Base-by-base conservation (phyloP, 2,797 vertebrate genomes). In the Myotis daubentonii region DNA sequence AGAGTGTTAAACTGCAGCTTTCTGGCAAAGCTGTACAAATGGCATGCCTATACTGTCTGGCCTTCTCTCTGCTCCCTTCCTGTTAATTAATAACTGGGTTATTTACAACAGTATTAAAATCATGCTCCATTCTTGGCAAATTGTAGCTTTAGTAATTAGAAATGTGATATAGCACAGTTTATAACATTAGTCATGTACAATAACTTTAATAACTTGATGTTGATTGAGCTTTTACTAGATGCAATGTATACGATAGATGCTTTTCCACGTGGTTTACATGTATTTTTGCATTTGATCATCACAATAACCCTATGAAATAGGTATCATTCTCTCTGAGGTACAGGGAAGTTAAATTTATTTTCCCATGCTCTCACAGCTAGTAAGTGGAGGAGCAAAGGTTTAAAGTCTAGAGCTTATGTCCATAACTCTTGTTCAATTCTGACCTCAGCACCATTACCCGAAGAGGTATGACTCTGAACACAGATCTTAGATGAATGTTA, bases 401-500 rank as follows among this genome's bases (percentile, higher is more conserved):
- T 89, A 91, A 78, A 36, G 47, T 89, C 20, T 55, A 89, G 68
- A 91, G 71, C 47, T 83, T 78, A 84, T 28, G 10, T 76, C 33
- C 65, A 60, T 76, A 87, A 82, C 25, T 94, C 66, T 89, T 74
- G 11, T 65, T 86, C 49, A 91, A 6, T 88, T 91, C 62, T 87
- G 49, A 72, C 47, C 53, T 96, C 84, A 71, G 81, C 91, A 65
- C n/a, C 66, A 81, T 87, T 60, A 86, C 55, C 30, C 86, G 88
- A 85, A 47, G 47, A 84, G 30, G 17, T 75, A 57, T 22, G 9
- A 75, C 17, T 89, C 81, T 96, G 95, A 87, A 93, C 89, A 66
- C 74, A 53, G 92, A 87, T 93, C 75, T 95, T 71, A 66, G 66
- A 57, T 92, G 93, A 82, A 71, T 83, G 89, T 57, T 94, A 93